Evolutionary conservation across 2,888 invertebrate genomes (phyloP), one percentile per base, ranked within the genome.

Genomic region (Tuta absoluta): DNA sequence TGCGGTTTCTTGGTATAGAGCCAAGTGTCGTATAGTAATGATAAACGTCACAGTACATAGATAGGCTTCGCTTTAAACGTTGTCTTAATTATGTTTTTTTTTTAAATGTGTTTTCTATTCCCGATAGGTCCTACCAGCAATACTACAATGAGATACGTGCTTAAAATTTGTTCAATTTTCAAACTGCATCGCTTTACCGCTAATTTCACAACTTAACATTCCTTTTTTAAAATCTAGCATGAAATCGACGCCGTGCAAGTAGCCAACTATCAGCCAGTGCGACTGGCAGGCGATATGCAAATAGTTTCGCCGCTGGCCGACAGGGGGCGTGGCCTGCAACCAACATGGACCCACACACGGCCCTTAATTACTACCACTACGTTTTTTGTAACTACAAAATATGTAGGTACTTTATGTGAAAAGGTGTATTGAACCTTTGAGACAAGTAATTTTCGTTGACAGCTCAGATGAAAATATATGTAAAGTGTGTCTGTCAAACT

Each of bases 291-390:
- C 63, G 63, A 61, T 63, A 65, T 65, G 65, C 65, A 63, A 65
- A 65, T 65, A 11, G 11, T 37, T 10, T n/a, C 19, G 37, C 51
- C 14, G 17, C 41, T 56, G 17, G 37, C 60, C 38, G 48, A 23
- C 63, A 37, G 58, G 62, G 66, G 64, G 66, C 62, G 66, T 64
- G 60, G 59, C 53, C 23, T 60, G 51, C n/a, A 33, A n/a, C 58
- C 64, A 66, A 64, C 66, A 66, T 66, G 64, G 66, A 60, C 53
- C 38, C 66, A 60, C 38, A 59, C 59, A 51, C 45, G 38, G 45
- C 45, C 57, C 48, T 11, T 62, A 64, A 66, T 66, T 65, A 63
- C 65, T 38, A 38, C 23, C 17, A 19, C 62, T 51, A 53, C 19
- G 51, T 28, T 51, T 51, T 62, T 62, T 14, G 33, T 56, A 33